These are phyloP conservation scores for Gobius niger DNA, from an alignment of 2,113 vertebrate genomes.

Conservation along the genomic window DNA sequence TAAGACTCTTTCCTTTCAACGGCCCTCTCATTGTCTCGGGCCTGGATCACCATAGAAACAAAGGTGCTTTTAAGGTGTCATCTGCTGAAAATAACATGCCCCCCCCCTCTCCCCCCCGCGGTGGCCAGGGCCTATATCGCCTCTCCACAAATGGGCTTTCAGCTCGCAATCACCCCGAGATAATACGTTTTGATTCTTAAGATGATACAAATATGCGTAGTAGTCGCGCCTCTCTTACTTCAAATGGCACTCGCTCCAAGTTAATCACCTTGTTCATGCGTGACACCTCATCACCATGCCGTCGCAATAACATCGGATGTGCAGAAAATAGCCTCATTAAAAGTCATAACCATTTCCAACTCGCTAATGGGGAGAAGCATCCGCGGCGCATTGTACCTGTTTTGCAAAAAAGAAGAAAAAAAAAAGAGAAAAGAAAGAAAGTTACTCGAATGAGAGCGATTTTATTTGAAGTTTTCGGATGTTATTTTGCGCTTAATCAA, in stretches of 20 bases:
- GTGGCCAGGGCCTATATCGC: constrained; percentile 25
- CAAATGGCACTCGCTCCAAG: constrained; percentile 50
- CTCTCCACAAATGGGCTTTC: constrained; percentile 33
- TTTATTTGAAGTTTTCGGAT: constrained; percentile 52
- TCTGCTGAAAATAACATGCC: constrained; percentile 43
- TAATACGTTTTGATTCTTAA: constrained; percentile 53
- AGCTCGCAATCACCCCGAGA: constrained; percentile 41
- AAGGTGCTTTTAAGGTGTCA: constrained; percentile 64
- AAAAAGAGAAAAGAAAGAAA: not conserved
- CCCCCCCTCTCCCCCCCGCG: constrained; percentile 28
- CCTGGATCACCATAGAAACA: constrained; percentile 49
- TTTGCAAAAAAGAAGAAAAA: constrained; percentile 23
- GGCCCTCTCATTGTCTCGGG: constrained; percentile 50
- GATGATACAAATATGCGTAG: constrained; percentile 54
- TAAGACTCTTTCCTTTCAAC: constrained; percentile 25
- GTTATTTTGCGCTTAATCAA: constrained; percentile 65
- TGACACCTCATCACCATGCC: constrained; percentile 49
- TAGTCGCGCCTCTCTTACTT: constrained; percentile 51
- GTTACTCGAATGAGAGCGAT: constrained; percentile 37
- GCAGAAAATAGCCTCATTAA: constrained; percentile 63
- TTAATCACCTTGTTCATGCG: constrained; percentile 62
- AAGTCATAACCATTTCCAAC: constrained; percentile 51
- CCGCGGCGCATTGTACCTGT: constrained; percentile 41
- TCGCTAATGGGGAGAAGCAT: constrained; percentile 17
- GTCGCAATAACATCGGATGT: constrained; percentile 44